Evolutionary conservation across 1,140 invertebrate species (phyloP), one percentile per base, ranked within the genome.

Genomic region (Calephelis nemesis): DNA sequence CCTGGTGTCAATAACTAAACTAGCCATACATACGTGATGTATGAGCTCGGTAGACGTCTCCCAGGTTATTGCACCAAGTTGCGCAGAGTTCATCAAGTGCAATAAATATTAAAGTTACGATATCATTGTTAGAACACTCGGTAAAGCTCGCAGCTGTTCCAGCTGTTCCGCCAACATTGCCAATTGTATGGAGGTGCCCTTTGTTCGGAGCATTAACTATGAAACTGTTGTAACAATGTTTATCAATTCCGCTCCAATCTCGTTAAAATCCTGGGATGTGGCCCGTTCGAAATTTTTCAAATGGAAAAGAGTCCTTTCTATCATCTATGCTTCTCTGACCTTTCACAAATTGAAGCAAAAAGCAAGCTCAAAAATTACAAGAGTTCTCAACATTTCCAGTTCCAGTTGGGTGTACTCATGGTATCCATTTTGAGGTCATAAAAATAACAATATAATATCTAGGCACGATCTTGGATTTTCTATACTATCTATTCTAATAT

Each of bases 31-130:
- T 60, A 60, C 30, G 12, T 60, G 39, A 60, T 60, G 60, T 73
- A 72, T 67, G 69, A 69, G 72, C 68, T 39, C 30, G 11, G 70
- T 73, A 71, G 69, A 72, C 69, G 75, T 65, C 74, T 72, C 71
- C 74, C 78, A 81, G 74, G 54, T 77, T 75, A 74, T 76, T 80
- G 74, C 74, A 78, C 74, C 74, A 82, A 82, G 73, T 84, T 81
- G 79, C 74, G 67, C 77, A 58, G 78, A 85, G 84, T 90, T 88
- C 82, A 88, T 89, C 79, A 88, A 88, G 82, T 84, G 82, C 85
- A 85, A 91, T 91, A 91, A 91, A 91, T 91, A 91, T 91, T 91
- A 88, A 89, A 91, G 84, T 87, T 89, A 84, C 83, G 83, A 84
- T 89, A 88, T 86, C 84, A 87, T 91, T 88, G 88, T 90, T 86